Percentiles rank a stretch among this genome's conserved stretches.
phyloP scores from a whole-genome alignment of 1,140 invertebrate genomes.

The Caenorhabditis tropicalis region DNA sequence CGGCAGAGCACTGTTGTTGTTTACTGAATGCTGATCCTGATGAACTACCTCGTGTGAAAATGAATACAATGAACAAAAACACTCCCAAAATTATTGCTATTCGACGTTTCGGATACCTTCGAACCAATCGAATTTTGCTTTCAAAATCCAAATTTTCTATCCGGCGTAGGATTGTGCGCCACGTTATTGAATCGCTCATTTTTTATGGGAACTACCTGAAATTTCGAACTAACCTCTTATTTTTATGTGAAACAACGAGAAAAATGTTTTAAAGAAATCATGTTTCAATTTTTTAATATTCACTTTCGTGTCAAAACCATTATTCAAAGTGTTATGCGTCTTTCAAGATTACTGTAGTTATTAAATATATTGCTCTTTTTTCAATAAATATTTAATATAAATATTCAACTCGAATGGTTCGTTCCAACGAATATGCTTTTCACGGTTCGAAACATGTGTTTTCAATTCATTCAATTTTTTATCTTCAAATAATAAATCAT shows the following conservation, averaged over 20 bases:
- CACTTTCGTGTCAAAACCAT: too few species aligned
- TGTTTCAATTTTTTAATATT: too few species aligned
- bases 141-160: conserved; percentile 35
- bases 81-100: background rate
- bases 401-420: too few species aligned
- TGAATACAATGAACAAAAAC: background rate
- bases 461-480: too few species aligned
- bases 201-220: background rate
- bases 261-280: background rate
- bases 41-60: conserved; percentile 1
- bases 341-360: background rate
- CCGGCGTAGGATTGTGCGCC: background rate
- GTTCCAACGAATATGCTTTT: too few species aligned
- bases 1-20: conserved; percentile 3
- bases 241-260: background rate
- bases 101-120: background rate
- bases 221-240: too few species aligned
- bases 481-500: background rate
- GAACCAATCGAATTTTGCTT: background rate
- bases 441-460: too few species aligned
- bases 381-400: too few species aligned
- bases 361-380: too few species aligned
- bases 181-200: conserved; percentile 15
- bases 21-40: background rate
- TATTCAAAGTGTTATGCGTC: too few species aligned